phyloP scores from a whole-genome alignment of 2,888 invertebrate genomes.

The Furcula furcula region DNA sequence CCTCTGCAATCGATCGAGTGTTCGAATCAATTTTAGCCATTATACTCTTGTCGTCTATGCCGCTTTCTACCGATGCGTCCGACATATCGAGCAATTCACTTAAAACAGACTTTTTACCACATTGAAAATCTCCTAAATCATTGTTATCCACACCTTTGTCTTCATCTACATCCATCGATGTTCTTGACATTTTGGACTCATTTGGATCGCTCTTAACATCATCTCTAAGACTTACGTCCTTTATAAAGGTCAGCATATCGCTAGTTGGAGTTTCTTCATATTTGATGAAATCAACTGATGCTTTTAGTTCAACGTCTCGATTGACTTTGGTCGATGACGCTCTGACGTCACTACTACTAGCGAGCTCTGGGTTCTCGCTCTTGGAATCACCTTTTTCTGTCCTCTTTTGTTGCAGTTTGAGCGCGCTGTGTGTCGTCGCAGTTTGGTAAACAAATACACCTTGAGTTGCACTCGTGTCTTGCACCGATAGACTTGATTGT shows the following conservation, averaged over 20 bases:
- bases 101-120: constrained; percentile 34
- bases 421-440: constrained; percentile 5
- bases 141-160: background rate
- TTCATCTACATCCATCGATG: background rate
- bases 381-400: constrained; percentile 6
- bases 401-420: constrained; percentile 2
- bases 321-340: no score
- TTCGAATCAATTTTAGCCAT: constrained; percentile 16
- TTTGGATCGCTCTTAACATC: constrained; percentile 7
- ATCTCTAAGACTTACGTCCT: constrained; percentile 1
- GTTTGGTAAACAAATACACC: constrained; percentile 31
- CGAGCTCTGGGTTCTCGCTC: constrained; percentile 2
- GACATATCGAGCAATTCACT: constrained; percentile 55
- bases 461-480: constrained; percentile 7
- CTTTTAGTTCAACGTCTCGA: background rate
- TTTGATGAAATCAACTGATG: background rate
- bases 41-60: constrained; percentile 23
- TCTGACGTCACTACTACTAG: background rate
- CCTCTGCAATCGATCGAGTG: constrained; percentile 5
- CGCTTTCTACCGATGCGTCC: constrained; percentile 19
- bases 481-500: background rate
- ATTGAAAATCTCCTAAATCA: constrained; percentile 10
- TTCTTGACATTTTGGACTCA: background rate
- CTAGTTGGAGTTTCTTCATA: background rate
- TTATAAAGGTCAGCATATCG: background rate